Evolutionary conservation across 92 coral and sea anemone genomes (phyloP), one percentile per base, ranked within the genome.

Genomic region (Galaxea fascicularis): DNA sequence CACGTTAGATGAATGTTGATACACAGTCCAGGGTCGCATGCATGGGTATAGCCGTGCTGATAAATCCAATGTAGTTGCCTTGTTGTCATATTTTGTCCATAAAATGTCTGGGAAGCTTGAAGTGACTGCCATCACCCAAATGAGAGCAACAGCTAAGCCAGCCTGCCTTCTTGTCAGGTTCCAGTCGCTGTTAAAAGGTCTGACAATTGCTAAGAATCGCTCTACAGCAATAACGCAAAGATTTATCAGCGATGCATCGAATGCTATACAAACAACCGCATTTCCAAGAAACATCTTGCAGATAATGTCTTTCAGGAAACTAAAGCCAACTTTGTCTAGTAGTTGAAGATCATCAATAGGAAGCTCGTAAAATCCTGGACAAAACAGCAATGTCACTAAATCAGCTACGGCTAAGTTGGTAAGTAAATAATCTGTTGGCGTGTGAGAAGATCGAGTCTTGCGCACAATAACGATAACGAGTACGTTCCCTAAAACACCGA

Each of bases 221-320:
- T 88, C 92, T 0, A 83, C 76, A 35, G 92, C 92, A 10, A 88
- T 73, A 0, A 57, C 56, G 25, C 87, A 82, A 1, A 82, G 73
- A 13, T 80, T 82, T 20, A 73, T 16, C 31, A 41, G 80, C 11
- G 88, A 76, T 49, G 86, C 92, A 24, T 76, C 79, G 1, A 88
- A 65, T 2, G 92, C 35, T 14, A 83, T 73, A 41, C 84, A 75
- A 44, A 82, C 76, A 17, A 83, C 53, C 5, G 64, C 85, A 64
- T 83, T 88, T 4, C 92, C 92, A 15, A 80, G 77, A 51, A 88
- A 88, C 10, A 88, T 65, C 85, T 83, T 88, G 76, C 92, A 88
- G 0, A 88, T 69, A 14, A 56, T 24, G 80, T 35, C 58, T 47
- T 83, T 26, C 29, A 75, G 85, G 15, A 82, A 88, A 65, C n/a